Evolutionary conservation across 2,888 invertebrate genomes (phyloP).

Genomic region (Melanotus villosus): DNA sequence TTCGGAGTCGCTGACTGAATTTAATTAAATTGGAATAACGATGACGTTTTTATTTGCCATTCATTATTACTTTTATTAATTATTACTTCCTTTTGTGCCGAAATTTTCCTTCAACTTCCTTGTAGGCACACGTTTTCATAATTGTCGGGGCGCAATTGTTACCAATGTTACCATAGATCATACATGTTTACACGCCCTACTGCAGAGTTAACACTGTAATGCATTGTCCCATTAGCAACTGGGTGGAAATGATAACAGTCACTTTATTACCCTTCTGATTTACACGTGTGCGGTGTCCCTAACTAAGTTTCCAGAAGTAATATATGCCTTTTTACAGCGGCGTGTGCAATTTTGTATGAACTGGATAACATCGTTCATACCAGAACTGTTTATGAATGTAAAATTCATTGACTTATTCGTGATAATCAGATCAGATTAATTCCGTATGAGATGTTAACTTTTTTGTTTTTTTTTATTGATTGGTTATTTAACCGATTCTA

Average conservation of each 20-base stretch:
- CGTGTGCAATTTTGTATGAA: too few relatives aligned
- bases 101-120: background rate
- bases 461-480: too few relatives aligned
- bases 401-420: too few relatives aligned
- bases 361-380: too few relatives aligned
- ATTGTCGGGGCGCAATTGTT: constrained; percentile 30
- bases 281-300: constrained; percentile 45
- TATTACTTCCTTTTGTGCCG: constrained; percentile 11
- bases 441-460: too few relatives aligned
- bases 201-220: constrained; percentile 57
- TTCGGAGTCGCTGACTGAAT: constrained; percentile 18
- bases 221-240: constrained; percentile 63
- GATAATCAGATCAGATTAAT: too few relatives aligned
- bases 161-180: constrained; percentile 48
- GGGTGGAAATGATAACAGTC: constrained; percentile 63
- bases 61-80: constrained; percentile 18
- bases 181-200: constrained; percentile 58
- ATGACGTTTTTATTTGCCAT: constrained; percentile 20
- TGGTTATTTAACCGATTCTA: too few relatives aligned
- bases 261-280: constrained; percentile 61
- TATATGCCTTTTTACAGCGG: constrained; percentile 16
- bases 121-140: constrained; percentile 19
- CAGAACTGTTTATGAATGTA: too few relatives aligned
- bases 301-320: constrained; percentile 27
- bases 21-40: constrained; percentile 28